Evolutionary conservation across 2,797 vertebrate species (phyloP), one percentile per base, ranked within the genome.

Genomic region (Dendrocincla fuliginosa): DNA sequence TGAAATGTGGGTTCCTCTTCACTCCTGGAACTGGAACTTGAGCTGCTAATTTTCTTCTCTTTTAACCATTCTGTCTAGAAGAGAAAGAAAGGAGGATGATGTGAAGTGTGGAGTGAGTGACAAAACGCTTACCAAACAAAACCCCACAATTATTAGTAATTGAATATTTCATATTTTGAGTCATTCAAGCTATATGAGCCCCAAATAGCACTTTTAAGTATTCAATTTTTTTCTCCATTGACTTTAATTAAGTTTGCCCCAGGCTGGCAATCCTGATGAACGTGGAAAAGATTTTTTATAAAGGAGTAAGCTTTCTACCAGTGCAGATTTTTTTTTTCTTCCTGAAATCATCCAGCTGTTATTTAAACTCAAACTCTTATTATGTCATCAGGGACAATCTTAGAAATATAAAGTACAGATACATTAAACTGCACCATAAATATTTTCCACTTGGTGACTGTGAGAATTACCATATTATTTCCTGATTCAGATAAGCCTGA

Each of bases 211-310:
- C 91, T 97, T 96, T 95, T 97, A 91, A 90, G 93, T 95, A 98
- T 97, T 97, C 95, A 96, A 96, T 97, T 97, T 98, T 98, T 98
- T 98, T 98, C 97, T 98, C 97, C 97, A 97, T 97, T 98, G 97
- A 97, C 97, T 98, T 98, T 97, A 98, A 98, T 98, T 98, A 98
- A 97, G 96, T 91, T 97, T 97, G 97, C 84, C 96, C 95, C 96
- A 97, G 97, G 96, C 96, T 97, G 95, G 95, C 96, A 97, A 90
- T 95, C 90, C 93, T 82, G 94, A 97, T 95, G 96, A 97, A 97
- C 50, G 4, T 89, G 93, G 71, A 94, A 85, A 97, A 94, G 61
- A 81, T 95, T 97, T 96, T 90, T 97, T 93, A 89, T 96, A 97
- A 96, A 94, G 95, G 68, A 95, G n/a, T 76, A 83, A 83, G 86